Evolutionary conservation across 1,140 invertebrate genomes (phyloP), one percentile per base, ranked within the genome.

Genomic region (Pararge aegeria): DNA sequence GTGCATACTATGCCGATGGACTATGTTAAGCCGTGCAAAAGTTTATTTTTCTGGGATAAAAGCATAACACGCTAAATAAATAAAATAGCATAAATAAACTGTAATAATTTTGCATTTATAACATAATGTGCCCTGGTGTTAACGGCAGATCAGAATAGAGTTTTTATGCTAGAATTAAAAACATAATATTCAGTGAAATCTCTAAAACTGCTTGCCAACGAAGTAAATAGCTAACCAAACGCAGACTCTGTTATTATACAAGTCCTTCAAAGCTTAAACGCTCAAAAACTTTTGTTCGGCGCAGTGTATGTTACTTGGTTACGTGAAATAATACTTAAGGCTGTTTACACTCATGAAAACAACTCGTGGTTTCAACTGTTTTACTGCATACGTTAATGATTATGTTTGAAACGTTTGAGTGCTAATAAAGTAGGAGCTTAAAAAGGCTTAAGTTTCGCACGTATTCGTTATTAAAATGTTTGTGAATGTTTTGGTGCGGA

Each of bases 241-340:
- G 2, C 38, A 16, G 38, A 16, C 42, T 20, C 7, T 20, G 18
- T 46, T 46, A 46, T 46, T 20, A 24, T 24, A 46, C 42, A 12
- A 46, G 42, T 46, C 42, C 42, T 19, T 20, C 42, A 46, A 46
- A 46, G 42, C 42, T 46, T 46, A 46, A 46, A 46, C 18, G 42
- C 42, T 46, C 42, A 46, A 46, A 46, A 46, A 46, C 16, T 46
- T 46, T 20, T 6, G 42, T 20, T 46, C 5, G 2, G 2, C 42
- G 0, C 42, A 20, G 42, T 19, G 42, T 46, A 10, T 20, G 18
- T 20, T 46, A 46, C 42, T 46, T 20, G 16, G 18, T 20, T 46
- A 46, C 42, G n/a, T 46, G 6, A 40, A 46, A 46, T 46, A 46
- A 46, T 46, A 46, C 16, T 46, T 46, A 46, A 4, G 42, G 18